Evolutionary conservation across 2,888 invertebrate genomes (phyloP).

Genomic region (Deilephila elpenor): DNA sequence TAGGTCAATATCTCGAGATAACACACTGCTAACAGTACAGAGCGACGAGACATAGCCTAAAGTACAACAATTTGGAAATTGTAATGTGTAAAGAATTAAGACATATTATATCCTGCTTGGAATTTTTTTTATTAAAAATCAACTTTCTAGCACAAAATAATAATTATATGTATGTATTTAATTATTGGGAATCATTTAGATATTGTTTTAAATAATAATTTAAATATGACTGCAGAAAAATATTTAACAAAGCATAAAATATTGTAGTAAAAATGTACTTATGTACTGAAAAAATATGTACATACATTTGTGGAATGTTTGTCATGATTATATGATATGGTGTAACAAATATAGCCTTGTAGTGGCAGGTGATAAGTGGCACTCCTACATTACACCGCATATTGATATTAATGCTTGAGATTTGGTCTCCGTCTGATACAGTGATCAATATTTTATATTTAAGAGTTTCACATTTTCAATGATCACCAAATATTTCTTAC

Average conservation of each 20-base stretch:
- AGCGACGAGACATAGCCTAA: slow-evolving; percentile 16
- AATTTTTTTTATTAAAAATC: too few relatives aligned
- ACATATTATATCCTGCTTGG: not conserved
- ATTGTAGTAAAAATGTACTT: not conserved
- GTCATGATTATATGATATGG: slow-evolving; percentile 32
- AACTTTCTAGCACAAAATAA: not conserved
- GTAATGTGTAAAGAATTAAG: not conserved
- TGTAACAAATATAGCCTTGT: slow-evolving; percentile 43
- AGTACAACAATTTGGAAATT: not conserved
- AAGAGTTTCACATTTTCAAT: too few relatives aligned
- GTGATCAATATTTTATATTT: too few relatives aligned
- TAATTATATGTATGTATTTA: too few relatives aligned
- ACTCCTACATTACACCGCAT: slow-evolving; percentile 39
- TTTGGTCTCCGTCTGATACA: not conserved
- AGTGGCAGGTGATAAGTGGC: slow-evolving; percentile 52
- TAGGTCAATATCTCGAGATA: slow-evolving; percentile 79
- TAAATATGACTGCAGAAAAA: not conserved
- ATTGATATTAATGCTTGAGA: slow-evolving; percentile 19
- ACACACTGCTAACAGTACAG: slow-evolving; percentile 43
- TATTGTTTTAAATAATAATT: not conserved
- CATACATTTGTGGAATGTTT: slow-evolving; percentile 21
- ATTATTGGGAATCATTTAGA: too few relatives aligned
- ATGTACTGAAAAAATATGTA: not conserved
- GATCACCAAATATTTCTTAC: too few relatives aligned
- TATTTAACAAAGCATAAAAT: not conserved